phyloP scores from a whole-genome alignment of 2,888 invertebrate species.

The Sinohyriopsis cumingii region DNA sequence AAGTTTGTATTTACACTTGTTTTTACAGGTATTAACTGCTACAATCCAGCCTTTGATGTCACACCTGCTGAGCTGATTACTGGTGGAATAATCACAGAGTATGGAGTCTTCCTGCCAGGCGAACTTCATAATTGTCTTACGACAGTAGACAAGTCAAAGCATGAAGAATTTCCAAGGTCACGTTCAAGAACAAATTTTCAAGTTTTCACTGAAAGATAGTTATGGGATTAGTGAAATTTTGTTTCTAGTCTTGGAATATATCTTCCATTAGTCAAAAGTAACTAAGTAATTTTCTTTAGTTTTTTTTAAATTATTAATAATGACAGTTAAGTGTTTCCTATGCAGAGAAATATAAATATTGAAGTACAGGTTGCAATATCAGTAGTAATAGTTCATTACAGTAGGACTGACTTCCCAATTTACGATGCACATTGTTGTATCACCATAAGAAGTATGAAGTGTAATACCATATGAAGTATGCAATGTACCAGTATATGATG shows the following conservation, averaged over 20 bases:
- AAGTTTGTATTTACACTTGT: background rate
- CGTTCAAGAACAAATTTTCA: conserved; percentile 7
- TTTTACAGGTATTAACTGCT: conserved; percentile 87
- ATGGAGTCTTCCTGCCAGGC: conserved; percentile 81
- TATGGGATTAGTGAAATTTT: background rate
- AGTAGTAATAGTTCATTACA: too few species aligned
- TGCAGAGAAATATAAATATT: too few species aligned
- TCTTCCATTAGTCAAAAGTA: too few species aligned
- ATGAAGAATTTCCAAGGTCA: conserved; percentile 1
- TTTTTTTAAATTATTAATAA: too few species aligned
- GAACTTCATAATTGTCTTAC: conserved; percentile 40
- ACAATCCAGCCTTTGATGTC: conserved; percentile 99
- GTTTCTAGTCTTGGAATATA: background rate
- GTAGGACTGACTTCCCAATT: too few species aligned
- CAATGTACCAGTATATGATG: too few species aligned
- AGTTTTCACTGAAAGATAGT: background rate
- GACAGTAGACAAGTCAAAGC: background rate
- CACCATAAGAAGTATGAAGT: too few species aligned
- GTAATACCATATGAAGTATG: too few species aligned
- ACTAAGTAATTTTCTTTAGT: too few species aligned
- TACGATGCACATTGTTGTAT: too few species aligned
- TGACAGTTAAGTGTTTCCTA: too few species aligned
- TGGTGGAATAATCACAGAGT: conserved; percentile 92
- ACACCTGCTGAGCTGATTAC: conserved; percentile 94
- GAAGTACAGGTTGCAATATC: too few species aligned